Base-by-base conservation (phyloP, 2,797 vertebrate genomes). In the Antennarius maculatus region DNA sequence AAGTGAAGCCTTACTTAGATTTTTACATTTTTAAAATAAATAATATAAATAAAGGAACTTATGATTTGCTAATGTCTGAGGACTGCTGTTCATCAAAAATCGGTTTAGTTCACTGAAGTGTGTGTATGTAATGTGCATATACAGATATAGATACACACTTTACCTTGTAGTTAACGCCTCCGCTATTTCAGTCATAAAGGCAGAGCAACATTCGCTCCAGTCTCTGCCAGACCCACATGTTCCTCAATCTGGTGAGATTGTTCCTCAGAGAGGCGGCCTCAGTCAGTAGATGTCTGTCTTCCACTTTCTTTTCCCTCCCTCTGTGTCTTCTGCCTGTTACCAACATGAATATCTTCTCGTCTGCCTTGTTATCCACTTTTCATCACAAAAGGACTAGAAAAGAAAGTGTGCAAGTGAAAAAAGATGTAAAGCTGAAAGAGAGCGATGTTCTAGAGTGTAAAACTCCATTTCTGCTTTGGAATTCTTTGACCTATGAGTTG, bases 261-360 rank as follows among this genome's bases (percentile, higher is more conserved):
- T 53, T 76, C 66, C 74, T 76, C 47, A 74, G 67, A 74, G 74
- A 76, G 54, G 64, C 54, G 62, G 59, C 76, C 66, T 74, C 45
- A 54, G 65, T 63, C 58, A 62, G 80, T 74, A 76, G 69, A 68
- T 45, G 43, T 42, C 27, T 48, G 41, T 72, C 54, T 34, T 23
- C 23, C 23, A 23, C 60, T 77, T 80, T 74, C 61, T 58, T 27
- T 62, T 61, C 46, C 48, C 64, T 52, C 61, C 64, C n/a, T 67
- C 59, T 63, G 48, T 65, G 61, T 80, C 74, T 69, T 74, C 51
- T 53, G 63, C 54, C 73, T 68, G 56, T 78, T 80, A 67, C 71
- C 62, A 77, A 66, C 63, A 62, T 62, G 80, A 82, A 80, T 57
- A 61, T 81, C 76, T 84, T 73, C 60, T 48, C 60, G 53, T 76